Evolutionary conservation across 2,888 invertebrate species (phyloP).

Genomic region (Eugnorisma glareosa): DNA sequence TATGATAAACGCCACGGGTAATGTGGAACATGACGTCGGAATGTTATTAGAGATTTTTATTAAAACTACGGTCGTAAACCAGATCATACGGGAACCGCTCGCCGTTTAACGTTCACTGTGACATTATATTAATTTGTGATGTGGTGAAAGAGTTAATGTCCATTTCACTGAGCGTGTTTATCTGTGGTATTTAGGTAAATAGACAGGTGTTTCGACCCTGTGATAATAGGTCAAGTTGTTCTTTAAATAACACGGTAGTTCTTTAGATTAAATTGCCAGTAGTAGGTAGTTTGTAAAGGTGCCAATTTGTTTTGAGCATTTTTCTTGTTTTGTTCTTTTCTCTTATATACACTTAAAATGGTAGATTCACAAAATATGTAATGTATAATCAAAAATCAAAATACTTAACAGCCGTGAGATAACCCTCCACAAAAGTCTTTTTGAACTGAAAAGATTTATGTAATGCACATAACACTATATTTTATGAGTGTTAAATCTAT

Average conservation of each 20-base stretch:
- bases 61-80: slow-evolving; percentile 83
- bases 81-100: slow-evolving; percentile 78
- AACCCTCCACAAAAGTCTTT: slow-evolving; percentile 31
- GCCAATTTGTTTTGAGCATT: background rate
- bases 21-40: slow-evolving; percentile 81
- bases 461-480: slow-evolving; percentile 59
- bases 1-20: slow-evolving; percentile 80
- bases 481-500: slow-evolving; percentile 61
- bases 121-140: slow-evolving; percentile 78
- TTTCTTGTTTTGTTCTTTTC: background rate
- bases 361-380: background rate
- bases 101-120: slow-evolving; percentile 73
- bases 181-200: slow-evolving; percentile 45
- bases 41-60: slow-evolving; percentile 88
- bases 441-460: slow-evolving; percentile 44
- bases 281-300: background rate
- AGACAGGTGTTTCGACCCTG: background rate
- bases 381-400: slow-evolving; percentile 13
- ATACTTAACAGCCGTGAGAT: slow-evolving; percentile 14
- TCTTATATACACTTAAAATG: background rate
- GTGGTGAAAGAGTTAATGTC: slow-evolving; percentile 73
- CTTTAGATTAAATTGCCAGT: background rate
- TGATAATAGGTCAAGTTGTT: slow-evolving; percentile 1
- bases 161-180: slow-evolving; percentile 59
- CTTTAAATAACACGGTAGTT: background rate